Conservation (phyloP, 2,113 vertebrate genomes). For the Periophthalmus modestus region DNA sequence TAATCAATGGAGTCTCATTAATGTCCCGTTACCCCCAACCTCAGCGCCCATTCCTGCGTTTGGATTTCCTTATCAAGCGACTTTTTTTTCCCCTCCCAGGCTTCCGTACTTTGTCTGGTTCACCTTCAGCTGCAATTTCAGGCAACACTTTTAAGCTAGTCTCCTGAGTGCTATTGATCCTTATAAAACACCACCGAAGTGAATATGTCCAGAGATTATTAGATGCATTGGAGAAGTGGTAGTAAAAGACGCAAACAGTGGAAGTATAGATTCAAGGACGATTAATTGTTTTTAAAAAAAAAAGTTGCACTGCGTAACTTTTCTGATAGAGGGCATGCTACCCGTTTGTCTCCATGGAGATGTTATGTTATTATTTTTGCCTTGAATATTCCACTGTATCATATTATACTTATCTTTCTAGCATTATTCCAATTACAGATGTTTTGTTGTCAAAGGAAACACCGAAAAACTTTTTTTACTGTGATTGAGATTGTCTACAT, state of each 20-base stretch:
- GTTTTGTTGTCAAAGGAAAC: too few relatives aligned
- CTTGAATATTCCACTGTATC: too few relatives aligned
- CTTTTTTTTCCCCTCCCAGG: constrained; percentile 4
- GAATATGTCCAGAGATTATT: neutral
- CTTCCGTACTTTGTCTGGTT: constrained; percentile 1
- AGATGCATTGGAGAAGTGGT: neutral
- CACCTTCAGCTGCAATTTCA: neutral
- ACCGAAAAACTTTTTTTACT: too few relatives aligned
- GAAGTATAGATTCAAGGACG: neutral
- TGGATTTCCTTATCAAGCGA: constrained; percentile 21
- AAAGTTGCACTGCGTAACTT: too few relatives aligned
- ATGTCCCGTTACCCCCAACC: constrained; percentile 34
- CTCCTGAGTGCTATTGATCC: constrained; percentile 4
- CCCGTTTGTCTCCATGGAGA: too few relatives aligned
- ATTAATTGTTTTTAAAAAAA: neutral
- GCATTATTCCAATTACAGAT: too few relatives aligned
- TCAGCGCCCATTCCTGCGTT: constrained; percentile 20
- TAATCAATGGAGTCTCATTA: constrained; percentile 68
- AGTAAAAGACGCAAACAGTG: neutral
- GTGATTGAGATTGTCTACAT: too few relatives aligned
- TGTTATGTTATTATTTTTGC: too few relatives aligned
- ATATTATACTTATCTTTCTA: too few relatives aligned
- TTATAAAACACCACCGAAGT: constrained; percentile 1
- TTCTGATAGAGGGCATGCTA: too few relatives aligned
- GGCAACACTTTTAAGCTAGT: neutral